Evolutionary conservation across 1,140 invertebrate species (phyloP), one percentile per base, ranked within the genome.

Genomic region (Pseudomyrmex flavicornis): DNA sequence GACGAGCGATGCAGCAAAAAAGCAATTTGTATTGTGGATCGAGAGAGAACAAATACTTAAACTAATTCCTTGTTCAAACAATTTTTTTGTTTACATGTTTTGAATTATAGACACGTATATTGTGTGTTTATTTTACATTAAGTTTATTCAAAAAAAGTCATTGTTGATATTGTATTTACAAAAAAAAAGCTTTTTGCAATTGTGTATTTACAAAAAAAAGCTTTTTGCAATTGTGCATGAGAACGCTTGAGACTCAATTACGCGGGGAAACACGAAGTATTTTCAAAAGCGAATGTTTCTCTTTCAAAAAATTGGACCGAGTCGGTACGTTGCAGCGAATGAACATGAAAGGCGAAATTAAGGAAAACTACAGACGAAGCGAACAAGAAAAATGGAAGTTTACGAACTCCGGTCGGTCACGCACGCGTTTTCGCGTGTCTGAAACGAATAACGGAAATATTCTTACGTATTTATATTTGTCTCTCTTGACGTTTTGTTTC

Each of bases 381-480:
- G 82, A 85, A 85, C 75, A 63, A 66, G 54, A 79, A 83, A 66
- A 61, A 50, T 54, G 58, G 59, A 76, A 70, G 50, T 84, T 75
- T 46, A 66, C 74, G 46, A 88, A 80, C 26, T 63, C 65, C 8
- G 8, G 59, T 50, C 15, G 66, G 62, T 56, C 50, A 80, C 63
- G 74, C 86, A 84, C 85, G 75, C 70, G 35, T 80, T 76, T 83
- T 88, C 75, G 86, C 86, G 86, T 88, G 86, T 22, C 63, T 35
- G 10, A 50, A 63, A 82, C 69, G 63, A 84, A 88, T 88, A 84
- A 88, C 61, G 63, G 44, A 52, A 69, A 82, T 62, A 82, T 56
- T 63, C 82, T 74, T 72, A 83, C 62, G 82, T 87, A 88, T 88
- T 88, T 88, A 83, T 88, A 88, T 87, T 86, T 84, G 86, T 88